Evolutionary conservation across 2,797 vertebrate genomes (phyloP).

Genomic region (Gymnoscopelus braueri): DNA sequence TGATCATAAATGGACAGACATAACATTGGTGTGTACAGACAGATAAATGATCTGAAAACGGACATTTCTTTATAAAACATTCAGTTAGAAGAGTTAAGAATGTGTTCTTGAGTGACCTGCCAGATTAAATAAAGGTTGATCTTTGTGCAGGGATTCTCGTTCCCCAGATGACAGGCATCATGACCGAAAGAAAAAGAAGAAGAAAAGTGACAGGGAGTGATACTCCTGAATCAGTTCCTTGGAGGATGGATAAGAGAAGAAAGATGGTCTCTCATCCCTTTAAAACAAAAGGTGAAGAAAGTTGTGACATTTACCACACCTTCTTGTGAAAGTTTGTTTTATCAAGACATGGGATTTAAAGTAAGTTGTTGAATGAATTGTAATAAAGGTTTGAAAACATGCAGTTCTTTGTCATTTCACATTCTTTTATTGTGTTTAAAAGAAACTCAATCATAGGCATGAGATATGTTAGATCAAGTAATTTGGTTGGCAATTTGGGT

Average conservation of each 20-base stretch:
- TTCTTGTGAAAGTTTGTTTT: neutral
- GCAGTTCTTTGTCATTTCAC: too few species aligned
- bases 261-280: neutral
- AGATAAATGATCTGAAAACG: too few species aligned
- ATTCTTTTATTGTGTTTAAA: too few species aligned
- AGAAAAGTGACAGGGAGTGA: slow-evolving; percentile 65
- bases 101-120: neutral
- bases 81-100: neutral
- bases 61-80: too few species aligned
- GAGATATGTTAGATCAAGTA: too few species aligned
- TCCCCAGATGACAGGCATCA: slow-evolving; percentile 84
- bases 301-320: neutral
- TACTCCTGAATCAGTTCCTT: neutral
- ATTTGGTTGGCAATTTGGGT: too few species aligned
- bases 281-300: too few species aligned
- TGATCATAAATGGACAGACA: too few species aligned
- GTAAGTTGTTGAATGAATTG: neutral
- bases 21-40: too few species aligned
- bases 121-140: too few species aligned
- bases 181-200: slow-evolving; percentile 86
- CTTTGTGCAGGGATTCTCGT: slow-evolving; percentile 79
- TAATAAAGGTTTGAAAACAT: slow-evolving; percentile 40
- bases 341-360: fast-evolving
- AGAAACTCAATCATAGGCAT: too few species aligned
- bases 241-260: slow-evolving; percentile 1